phyloP scores from a whole-genome alignment of 1,140 invertebrate species.

The Artemia franciscana region DNA sequence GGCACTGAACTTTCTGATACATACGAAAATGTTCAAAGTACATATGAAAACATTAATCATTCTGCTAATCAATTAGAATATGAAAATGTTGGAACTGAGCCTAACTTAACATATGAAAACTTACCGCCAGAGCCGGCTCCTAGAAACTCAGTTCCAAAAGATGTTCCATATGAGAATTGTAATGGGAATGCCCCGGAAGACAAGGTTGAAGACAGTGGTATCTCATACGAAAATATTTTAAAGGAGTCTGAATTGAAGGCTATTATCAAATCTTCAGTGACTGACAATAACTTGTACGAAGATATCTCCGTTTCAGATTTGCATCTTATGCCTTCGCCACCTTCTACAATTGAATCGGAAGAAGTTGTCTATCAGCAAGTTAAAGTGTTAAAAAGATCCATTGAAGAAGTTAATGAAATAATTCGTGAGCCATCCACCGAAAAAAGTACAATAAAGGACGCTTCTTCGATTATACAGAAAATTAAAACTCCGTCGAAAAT shows the following conservation, averaged over 20 bases:
- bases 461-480: not conserved
- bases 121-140: not conserved
- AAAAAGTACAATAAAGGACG: not conserved
- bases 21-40: not conserved
- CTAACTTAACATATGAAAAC: not conserved
- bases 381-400: constrained; percentile 40
- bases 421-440: constrained; percentile 14
- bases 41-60: not conserved
- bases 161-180: not conserved
- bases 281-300: constrained; percentile 7
- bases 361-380: constrained; percentile 43
- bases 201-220: not conserved
- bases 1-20: not conserved
- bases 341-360: constrained; percentile 3
- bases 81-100: not conserved
- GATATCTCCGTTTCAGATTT: constrained; percentile 1
- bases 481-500: not conserved
- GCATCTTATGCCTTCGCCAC: constrained; percentile 5
- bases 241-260: constrained; percentile 8
- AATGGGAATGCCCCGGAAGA: not conserved
- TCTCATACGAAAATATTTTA: constrained; percentile 1
- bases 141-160: not conserved
- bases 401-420: constrained; percentile 45
- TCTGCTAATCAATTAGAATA: not conserved
- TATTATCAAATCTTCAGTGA: not conserved